Conservation (phyloP, 2,888 invertebrate genomes). For the Tryphoninae sp. region DNA sequence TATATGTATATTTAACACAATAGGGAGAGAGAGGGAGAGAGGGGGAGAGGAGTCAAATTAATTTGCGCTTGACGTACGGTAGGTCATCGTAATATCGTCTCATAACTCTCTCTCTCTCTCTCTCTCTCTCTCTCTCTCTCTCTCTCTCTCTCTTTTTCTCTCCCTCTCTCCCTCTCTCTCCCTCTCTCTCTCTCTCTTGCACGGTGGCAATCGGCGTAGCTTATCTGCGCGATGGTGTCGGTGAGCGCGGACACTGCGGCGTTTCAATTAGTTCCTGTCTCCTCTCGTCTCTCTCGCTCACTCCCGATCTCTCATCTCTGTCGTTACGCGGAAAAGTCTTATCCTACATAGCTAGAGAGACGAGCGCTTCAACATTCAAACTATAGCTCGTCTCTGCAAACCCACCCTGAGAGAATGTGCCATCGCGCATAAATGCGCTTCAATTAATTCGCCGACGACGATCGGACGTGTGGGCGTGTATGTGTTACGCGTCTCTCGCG, state of each 20-base stretch:
- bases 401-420: constrained; percentile 5
- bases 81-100: constrained; percentile 79
- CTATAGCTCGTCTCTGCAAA: background rate
- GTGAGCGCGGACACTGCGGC: constrained; percentile 64
- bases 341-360: constrained; percentile 69
- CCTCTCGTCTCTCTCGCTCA: background rate
- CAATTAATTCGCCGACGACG: constrained; percentile 76
- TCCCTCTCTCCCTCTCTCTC: no score
- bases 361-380: constrained; percentile 35
- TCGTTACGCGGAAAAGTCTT: constrained; percentile 76
- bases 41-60: constrained; percentile 74
- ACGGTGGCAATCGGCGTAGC: constrained; percentile 75
- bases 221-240: constrained; percentile 76
- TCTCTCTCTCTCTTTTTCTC: no score
- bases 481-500: constrained; percentile 42
- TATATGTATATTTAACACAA: background rate
- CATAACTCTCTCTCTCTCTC: constrained; percentile 75
- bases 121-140: no score
- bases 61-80: constrained; percentile 78
- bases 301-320: constrained; percentile 8
- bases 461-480: constrained; percentile 59
- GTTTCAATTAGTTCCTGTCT: constrained; percentile 77
- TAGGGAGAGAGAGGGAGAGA: constrained; percentile 15
- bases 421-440: constrained; percentile 76
- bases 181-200: no score